Conservation (phyloP, 2,888 invertebrate species). For the Eumacrocentrus americanus region DNA sequence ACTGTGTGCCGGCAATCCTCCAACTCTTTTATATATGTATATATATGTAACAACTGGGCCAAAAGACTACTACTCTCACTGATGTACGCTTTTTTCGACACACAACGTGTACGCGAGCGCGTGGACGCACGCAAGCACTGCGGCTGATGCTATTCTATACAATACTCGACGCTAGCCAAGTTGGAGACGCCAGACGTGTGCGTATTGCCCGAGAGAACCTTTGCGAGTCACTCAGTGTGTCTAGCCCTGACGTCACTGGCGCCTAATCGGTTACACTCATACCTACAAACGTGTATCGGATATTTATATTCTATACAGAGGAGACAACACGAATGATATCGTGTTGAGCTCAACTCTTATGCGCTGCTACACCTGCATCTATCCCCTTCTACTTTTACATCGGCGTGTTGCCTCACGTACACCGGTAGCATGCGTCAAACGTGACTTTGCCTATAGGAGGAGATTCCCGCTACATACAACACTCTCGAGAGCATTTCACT, state of each 20-base stretch:
- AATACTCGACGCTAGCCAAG: constrained; percentile 8
- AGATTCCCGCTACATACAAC: constrained; percentile 10
- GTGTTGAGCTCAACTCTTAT: constrained; percentile 7
- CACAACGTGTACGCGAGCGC: too few relatives aligned
- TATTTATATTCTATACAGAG: too few relatives aligned
- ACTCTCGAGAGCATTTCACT: constrained; percentile 14
- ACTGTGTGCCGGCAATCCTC: too few relatives aligned
- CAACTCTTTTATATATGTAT: too few relatives aligned
- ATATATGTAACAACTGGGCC: too few relatives aligned
- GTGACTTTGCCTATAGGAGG: constrained; percentile 21
- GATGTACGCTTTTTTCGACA: too few relatives aligned
- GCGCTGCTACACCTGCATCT: constrained; percentile 17
- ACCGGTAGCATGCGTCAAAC: constrained; percentile 31
- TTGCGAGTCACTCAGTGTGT: constrained; percentile 20
- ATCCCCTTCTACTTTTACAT: constrained; percentile 16
- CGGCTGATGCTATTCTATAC: too few relatives aligned
- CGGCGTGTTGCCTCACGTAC: constrained; percentile 13
- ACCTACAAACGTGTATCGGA: constrained; percentile 28
- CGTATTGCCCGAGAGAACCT: constrained; percentile 19
- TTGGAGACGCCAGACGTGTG: constrained; percentile 12
- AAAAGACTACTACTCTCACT: too few relatives aligned
- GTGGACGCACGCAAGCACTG: too few relatives aligned
- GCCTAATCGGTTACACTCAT: constrained; percentile 46
- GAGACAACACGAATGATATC: too few relatives aligned
- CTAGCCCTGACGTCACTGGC: constrained; percentile 53